phyloP scores from a whole-genome alignment of 1,140 invertebrate species.

The Polyergus mexicanus region DNA sequence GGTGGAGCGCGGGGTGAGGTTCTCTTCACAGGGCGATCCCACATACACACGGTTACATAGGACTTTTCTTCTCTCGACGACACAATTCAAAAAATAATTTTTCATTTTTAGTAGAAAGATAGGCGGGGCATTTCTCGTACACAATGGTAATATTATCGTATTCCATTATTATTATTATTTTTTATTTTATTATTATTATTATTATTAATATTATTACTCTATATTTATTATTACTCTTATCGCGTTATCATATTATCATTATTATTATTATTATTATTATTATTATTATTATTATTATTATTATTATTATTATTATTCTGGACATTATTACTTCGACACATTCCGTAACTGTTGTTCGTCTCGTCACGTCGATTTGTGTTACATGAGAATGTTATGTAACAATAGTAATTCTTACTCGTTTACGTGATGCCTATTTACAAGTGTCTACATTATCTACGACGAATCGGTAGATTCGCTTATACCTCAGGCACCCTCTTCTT shows the following conservation, averaged over 20 bases:
- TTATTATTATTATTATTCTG: conserved; percentile 66
- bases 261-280: conserved; percentile 72
- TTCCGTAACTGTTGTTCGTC: conserved; percentile 63
- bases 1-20: conserved; percentile 50
- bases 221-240: conserved; percentile 36
- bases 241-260: conserved; percentile 61
- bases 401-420: conserved; percentile 30
- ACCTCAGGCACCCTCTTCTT: neutral
- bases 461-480: conserved; percentile 44
- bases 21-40: conserved; percentile 69
- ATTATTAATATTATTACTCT: conserved; percentile 69
- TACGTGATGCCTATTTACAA: conserved; percentile 71
- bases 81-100: conserved; percentile 84
- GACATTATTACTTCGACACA: conserved; percentile 69
- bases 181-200: conserved; percentile 75
- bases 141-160: conserved; percentile 76
- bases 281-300: conserved; percentile 53
- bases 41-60: conserved; percentile 74
- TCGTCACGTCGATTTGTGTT: conserved; percentile 55
- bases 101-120: conserved; percentile 82
- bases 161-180: conserved; percentile 74
- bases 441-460: conserved; percentile 62
- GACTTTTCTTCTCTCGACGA: conserved; percentile 75
- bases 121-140: conserved; percentile 78
- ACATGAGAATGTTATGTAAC: conserved; percentile 10